Evolutionary conservation across 1,140 invertebrate genomes (phyloP).

Genomic region (Tetraneura akinire): DNA sequence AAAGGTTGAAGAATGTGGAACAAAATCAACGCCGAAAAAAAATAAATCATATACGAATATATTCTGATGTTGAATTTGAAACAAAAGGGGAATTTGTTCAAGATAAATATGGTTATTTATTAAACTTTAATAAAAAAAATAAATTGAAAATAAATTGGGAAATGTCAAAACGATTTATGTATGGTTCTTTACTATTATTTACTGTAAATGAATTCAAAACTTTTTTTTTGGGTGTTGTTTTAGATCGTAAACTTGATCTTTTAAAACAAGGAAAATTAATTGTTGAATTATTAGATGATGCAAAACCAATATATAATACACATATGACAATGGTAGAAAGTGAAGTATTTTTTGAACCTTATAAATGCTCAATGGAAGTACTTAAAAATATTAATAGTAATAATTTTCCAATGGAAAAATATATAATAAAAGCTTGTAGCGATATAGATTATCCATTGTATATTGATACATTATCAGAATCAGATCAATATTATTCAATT

Average conservation of each 20-base stretch:
- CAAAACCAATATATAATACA: slow-evolving; percentile 58
- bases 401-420: slow-evolving; percentile 67
- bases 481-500: slow-evolving; percentile 34
- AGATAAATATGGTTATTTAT: slow-evolving; percentile 37
- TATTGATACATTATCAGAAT: slow-evolving; percentile 49
- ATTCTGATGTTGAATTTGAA: slow-evolving; percentile 44
- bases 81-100: slow-evolving; percentile 12
- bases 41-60: slow-evolving; percentile 51
- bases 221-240: slow-evolving; percentile 69
- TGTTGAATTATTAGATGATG: slow-evolving; percentile 60
- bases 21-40: slow-evolving; percentile 29
- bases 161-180: slow-evolving; percentile 67
- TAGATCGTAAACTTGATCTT: slow-evolving; percentile 61
- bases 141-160: slow-evolving; percentile 56
- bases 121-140: slow-evolving; percentile 50
- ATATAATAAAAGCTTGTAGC: slow-evolving; percentile 63
- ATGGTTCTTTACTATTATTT: slow-evolving; percentile 73
- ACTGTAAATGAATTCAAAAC: slow-evolving; percentile 69
- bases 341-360: slow-evolving; percentile 71
- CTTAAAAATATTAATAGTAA: slow-evolving; percentile 62
- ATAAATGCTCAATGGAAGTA: slow-evolving; percentile 66
- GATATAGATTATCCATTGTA: slow-evolving; percentile 54
- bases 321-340: slow-evolving; percentile 68
- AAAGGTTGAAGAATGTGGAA: slow-evolving; percentile 48
- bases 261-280: slow-evolving; percentile 62